A percentile compares a stretch with the other conserved stretches of the same genome.
Evolutionary conservation across 2,797 vertebrate genomes (phyloP).

Genomic region (Thamnophis elegans): DNA sequence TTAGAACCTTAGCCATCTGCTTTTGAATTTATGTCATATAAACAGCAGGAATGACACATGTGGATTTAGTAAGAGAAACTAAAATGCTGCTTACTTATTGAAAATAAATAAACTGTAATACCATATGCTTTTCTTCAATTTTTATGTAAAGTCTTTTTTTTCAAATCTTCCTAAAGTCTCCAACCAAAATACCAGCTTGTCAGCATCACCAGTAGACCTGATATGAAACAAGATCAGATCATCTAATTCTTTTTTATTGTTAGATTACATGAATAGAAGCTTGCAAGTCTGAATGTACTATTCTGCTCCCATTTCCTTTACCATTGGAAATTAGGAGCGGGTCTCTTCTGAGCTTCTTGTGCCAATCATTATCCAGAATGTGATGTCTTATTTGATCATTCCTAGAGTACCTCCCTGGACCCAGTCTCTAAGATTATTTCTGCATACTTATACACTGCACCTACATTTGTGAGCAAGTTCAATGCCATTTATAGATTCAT

Average conservation of each 20-base stretch:
- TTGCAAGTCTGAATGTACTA: background rate
- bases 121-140: background rate
- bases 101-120: conserved; percentile 34
- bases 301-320: background rate
- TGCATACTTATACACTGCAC: too few relatives aligned
- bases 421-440: too few relatives aligned
- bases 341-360: background rate
- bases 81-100: conserved; percentile 14
- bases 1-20: conserved; percentile 65
- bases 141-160: background rate
- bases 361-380: background rate
- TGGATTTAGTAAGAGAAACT: conserved; percentile 18
- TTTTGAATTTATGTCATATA: conserved; percentile 49
- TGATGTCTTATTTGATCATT: background rate
- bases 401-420: background rate
- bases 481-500: background rate
- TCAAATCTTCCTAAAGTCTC: background rate
- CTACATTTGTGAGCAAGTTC: background rate
- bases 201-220: background rate
- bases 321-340: background rate
- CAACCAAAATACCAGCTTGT: background rate
- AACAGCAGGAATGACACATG: conserved; percentile 7
- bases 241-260: background rate
- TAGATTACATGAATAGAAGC: background rate
- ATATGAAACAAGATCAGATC: background rate